Conservation (phyloP, 2,888 invertebrate species). For the Spilarctia lutea region DNA sequence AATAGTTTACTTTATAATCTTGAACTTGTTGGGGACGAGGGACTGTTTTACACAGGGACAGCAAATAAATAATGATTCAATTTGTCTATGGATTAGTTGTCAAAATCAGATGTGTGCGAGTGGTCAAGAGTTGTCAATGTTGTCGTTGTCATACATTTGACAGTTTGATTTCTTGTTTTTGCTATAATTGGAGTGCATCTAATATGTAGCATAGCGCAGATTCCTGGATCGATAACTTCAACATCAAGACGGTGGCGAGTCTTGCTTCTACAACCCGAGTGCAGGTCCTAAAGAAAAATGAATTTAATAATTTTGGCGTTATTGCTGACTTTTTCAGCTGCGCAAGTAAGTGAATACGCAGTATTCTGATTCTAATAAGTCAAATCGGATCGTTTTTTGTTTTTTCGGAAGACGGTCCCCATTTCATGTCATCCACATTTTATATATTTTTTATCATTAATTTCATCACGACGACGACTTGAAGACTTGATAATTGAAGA, state of each 20-base stretch:
- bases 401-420: too few relatives aligned
- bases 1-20: too few relatives aligned
- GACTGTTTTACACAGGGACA: not conserved
- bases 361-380: not conserved
- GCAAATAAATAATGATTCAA: not conserved
- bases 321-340: slow-evolving; percentile 6
- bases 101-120: slow-evolving; percentile 4
- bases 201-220: slow-evolving; percentile 6
- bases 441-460: too few relatives aligned
- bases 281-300: slow-evolving; percentile 10
- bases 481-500: too few relatives aligned
- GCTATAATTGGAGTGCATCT: not conserved
- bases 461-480: too few relatives aligned
- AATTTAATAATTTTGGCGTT: slow-evolving; percentile 6
- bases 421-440: too few relatives aligned
- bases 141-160: not conserved
- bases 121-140: not conserved
- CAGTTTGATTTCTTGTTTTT: not conserved
- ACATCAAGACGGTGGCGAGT: not conserved
- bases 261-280: not conserved
- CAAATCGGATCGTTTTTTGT: too few relatives aligned
- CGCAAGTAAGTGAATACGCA: slow-evolving; percentile 21
- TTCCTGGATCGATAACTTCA: slow-evolving; percentile 9
- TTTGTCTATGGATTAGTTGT: slow-evolving; percentile 7
- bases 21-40: too few relatives aligned